Evolutionary conservation across 2,797 vertebrate species (phyloP), one percentile per base, ranked within the genome.

Genomic region (Galagoides demidoff): DNA sequence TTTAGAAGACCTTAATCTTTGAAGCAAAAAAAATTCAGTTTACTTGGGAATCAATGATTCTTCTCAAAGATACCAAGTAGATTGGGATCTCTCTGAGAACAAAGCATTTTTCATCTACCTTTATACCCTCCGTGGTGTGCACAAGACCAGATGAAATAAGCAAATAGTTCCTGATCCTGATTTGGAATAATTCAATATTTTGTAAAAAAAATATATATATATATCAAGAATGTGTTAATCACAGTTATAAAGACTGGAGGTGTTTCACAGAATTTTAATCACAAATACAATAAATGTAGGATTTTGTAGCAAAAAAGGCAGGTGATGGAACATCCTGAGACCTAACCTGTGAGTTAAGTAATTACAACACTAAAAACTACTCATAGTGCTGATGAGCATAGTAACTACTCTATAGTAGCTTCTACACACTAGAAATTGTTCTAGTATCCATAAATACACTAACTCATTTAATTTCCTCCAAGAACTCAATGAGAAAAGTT

Each of bases 131-230:
- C 19, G 17, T 25, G 88, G 70, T 55, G n/a, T 16, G 74, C 34
- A 85, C 16, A 55, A 45, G 13, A 52, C n/a, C 20, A 66, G 49
- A 66, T 25, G 76, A 39, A 61, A 59, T 71, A 13, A 92, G 73
- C 81, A 81, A 43, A 63, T 16, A 66, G 37, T 86, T 90, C 12
- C 43, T 31, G 12, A 74, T 82, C 78, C 19, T 45, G 9, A 89
- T 85, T 31, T 93, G 39, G 66, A 88, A 76, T 13, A 92, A 79
- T 61, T n/a, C 76, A 95, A 25, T 74, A 95, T 31, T 95, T 84
- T 77, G 2, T 78, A 52, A 45, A 68, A 68, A 49, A 87, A 88
- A 92, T n/a, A n/a, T n/a, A n/a, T n/a, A n/a, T n/a, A n/a, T n/a
- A 79, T 88, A 39, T 16, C 45, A 2, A 76, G 19, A 43, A 5